Evolutionary conservation across 2,888 invertebrate genomes (phyloP).

Genomic region (Lamproptera curius): DNA sequence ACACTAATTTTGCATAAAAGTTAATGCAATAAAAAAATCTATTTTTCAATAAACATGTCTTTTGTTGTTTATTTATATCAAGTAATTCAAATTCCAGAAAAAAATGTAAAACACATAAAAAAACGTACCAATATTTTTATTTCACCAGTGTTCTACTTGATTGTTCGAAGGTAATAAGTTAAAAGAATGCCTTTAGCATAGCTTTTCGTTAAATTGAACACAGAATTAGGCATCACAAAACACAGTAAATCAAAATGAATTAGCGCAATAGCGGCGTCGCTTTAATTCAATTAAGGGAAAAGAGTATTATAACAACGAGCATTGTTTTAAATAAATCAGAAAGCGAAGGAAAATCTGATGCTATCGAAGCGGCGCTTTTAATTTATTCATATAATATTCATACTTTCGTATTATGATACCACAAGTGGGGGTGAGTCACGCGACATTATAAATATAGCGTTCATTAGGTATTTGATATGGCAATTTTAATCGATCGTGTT

Average conservation of each 20-base stretch:
- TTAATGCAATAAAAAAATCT: too few relatives aligned
- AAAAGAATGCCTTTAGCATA: not conserved
- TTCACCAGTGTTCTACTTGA: too few relatives aligned
- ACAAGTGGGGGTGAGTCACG: constrained; percentile 8
- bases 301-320: not conserved
- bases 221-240: not conserved
- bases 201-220: not conserved
- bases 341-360: constrained; percentile 1
- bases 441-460: constrained; percentile 8
- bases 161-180: too few relatives aligned
- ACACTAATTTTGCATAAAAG: too few relatives aligned
- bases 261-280: not conserved
- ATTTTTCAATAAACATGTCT: too few relatives aligned
- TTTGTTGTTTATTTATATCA: too few relatives aligned
- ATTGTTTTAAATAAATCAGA: constrained; percentile 4
- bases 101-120: too few relatives aligned
- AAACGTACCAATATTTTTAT: too few relatives aligned
- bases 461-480: constrained; percentile 7
- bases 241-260: not conserved
- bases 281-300: not conserved
- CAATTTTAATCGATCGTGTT: constrained; percentile 4
- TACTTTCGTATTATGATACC: constrained; percentile 9
- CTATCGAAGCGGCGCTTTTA: constrained; percentile 6
- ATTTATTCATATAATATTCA: constrained; percentile 16
- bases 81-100: too few relatives aligned